Conservation (phyloP, 2,888 invertebrate genomes). For the Dasysyrphus tricinctus region DNA sequence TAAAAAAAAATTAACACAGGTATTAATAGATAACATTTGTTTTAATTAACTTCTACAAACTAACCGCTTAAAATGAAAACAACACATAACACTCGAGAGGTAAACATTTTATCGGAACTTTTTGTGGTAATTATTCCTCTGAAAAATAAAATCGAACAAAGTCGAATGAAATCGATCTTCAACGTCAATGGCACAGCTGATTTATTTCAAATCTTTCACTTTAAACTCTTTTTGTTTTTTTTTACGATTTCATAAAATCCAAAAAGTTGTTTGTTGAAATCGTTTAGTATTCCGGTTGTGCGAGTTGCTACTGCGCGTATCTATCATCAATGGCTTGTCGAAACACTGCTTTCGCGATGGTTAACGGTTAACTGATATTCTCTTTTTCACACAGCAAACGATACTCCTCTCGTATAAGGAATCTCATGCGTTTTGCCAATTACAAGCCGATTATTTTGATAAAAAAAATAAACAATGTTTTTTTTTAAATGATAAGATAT, state of each 20-base stretch:
- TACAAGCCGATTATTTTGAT: conserved; percentile 38
- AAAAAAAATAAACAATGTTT: conserved; percentile 54
- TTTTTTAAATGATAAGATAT: conserved; percentile 29
- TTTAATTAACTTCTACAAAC: conserved; percentile 25
- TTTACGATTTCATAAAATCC: conserved; percentile 2
- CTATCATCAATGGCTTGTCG: conserved; percentile 34
- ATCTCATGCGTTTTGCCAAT: conserved; percentile 49
- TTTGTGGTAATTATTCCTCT: background rate
- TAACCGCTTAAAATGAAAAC: conserved; percentile 63
- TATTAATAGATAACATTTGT: background rate
- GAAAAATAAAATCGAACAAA: background rate
- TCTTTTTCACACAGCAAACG: conserved; percentile 11
- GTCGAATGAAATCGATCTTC: background rate
- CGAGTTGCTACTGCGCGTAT: conserved; percentile 34
- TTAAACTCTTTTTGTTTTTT: background rate
- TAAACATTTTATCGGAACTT: conserved; percentile 37
- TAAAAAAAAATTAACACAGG: conserved; percentile 16
- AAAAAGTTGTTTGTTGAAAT: conserved; percentile 25
- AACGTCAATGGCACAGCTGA: background rate
- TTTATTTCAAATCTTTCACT: conserved; percentile 2
- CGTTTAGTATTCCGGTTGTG: conserved; percentile 17
- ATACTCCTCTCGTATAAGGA: conserved; percentile 57
- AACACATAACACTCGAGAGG: conserved; percentile 47
- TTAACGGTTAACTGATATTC: conserved; percentile 30
- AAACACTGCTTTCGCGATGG: conserved; percentile 38